These are phyloP conservation scores for Papilio aristodemus DNA, from an alignment of 1,140 invertebrate species.

Conservation along the genomic window DNA sequence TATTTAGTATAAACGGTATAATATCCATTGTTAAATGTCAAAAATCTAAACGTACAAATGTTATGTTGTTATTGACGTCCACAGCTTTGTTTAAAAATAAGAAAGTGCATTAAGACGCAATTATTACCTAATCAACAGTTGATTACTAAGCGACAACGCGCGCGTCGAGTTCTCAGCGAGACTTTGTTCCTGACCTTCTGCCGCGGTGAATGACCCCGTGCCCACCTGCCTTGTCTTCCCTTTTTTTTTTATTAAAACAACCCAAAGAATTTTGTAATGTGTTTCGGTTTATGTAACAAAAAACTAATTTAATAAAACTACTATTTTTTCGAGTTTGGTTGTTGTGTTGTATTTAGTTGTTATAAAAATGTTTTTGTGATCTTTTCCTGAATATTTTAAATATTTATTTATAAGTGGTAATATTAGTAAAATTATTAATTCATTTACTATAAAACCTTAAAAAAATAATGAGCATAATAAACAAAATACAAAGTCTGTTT, in stretches of 20 bases:
- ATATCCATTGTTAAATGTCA: not conserved
- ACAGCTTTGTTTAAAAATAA: not conserved
- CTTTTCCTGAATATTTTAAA: not conserved
- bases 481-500: too few species aligned
- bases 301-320: not conserved
- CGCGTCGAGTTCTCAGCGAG: not conserved
- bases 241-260: slow-evolving; percentile 23
- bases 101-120: slow-evolving; percentile 5
- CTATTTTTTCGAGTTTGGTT: not conserved
- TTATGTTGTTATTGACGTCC: too few species aligned
- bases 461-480: too few species aligned
- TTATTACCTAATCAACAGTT: slow-evolving; percentile 10
- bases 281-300: not conserved
- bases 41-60: too few species aligned
- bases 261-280: slow-evolving; percentile 19
- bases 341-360: not conserved
- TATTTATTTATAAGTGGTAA: not conserved
- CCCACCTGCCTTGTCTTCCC: slow-evolving; percentile 24
- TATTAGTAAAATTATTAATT: too few species aligned
- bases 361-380: too few species aligned
- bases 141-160: not conserved
- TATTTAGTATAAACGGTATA: not conserved
- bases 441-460: too few species aligned
- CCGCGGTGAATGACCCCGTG: slow-evolving; percentile 13
- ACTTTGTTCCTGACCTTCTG: slow-evolving; percentile 24